Conservation (phyloP, 2,113 vertebrate genomes). For the Eonycteris spelaea region DNA sequence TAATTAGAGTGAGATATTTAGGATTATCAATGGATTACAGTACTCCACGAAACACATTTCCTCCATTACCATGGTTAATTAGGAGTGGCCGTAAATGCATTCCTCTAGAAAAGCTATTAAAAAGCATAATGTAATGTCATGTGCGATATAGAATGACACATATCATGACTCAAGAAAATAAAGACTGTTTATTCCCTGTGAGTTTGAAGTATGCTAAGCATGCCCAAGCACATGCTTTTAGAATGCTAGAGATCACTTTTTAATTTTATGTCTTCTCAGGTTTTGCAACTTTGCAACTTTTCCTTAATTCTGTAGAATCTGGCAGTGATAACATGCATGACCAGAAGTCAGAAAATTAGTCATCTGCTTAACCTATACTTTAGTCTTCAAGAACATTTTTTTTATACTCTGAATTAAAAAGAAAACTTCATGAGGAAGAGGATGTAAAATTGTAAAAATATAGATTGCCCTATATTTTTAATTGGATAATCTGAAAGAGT, state of each 20-base stretch:
- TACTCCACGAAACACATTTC: conserved; percentile 38
- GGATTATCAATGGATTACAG: conserved; percentile 46
- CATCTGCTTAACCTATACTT: background rate
- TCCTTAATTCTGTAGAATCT: background rate
- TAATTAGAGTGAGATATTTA: conserved; percentile 47
- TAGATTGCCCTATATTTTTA: background rate
- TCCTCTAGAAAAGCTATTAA: conserved; percentile 58
- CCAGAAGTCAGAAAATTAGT: background rate
- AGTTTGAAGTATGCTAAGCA: background rate
- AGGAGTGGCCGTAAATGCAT: conserved; percentile 42
- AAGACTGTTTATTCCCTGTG: background rate
- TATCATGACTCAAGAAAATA: conserved; percentile 44
- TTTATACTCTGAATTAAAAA: background rate
- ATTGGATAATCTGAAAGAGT: conserved; percentile 12
- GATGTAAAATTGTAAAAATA: conserved; percentile 16
- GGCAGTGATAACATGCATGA: background rate
- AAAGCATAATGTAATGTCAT: conserved; percentile 27
- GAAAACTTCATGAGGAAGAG: background rate
- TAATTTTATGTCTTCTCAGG: background rate
- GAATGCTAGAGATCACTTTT: background rate
- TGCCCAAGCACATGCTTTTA: background rate
- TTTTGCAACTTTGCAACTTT: background rate
- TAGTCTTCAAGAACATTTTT: background rate
- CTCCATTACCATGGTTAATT: conserved; percentile 60
- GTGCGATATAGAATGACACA: conserved; percentile 43